phyloP scores from a whole-genome alignment of 2,113 vertebrate genomes.

The Clarias batrachus region DNA sequence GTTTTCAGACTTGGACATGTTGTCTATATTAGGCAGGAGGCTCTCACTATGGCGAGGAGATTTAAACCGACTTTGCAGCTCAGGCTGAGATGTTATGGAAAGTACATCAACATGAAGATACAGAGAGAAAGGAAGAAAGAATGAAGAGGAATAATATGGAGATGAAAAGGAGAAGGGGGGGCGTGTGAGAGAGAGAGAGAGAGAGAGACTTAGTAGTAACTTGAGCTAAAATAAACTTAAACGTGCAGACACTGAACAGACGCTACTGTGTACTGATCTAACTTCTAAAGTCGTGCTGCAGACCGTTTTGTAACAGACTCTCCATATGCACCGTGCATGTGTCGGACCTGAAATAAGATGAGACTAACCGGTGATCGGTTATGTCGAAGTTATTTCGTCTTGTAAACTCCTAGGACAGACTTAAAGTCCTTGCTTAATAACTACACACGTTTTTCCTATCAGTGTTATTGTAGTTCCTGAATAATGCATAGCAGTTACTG shows the following conservation, averaged over 20 bases:
- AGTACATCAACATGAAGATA: neutral
- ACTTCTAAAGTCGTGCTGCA: conserved; percentile 19
- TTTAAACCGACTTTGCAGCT: conserved; percentile 1
- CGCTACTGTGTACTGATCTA: conserved; percentile 3
- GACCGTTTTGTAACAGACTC: neutral
- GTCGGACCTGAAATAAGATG: conserved; percentile 7
- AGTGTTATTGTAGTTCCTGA: neutral
- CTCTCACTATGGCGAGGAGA: conserved; percentile 1
- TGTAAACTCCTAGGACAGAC: neutral
- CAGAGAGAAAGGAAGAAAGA: neutral
- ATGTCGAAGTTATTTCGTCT: neutral
- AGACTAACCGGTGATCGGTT: neutral
- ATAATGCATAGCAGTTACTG: neutral
- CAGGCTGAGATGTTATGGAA: conserved; percentile 39
- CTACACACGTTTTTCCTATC: neutral
- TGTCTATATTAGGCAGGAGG: neutral
- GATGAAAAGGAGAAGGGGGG: neutral
- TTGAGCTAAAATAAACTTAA: conserved; percentile 35
- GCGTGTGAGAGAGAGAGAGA: neutral
- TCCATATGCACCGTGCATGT: neutral
- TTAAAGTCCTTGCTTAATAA: neutral
- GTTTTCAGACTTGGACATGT: neutral
- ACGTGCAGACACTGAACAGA: conserved; percentile 37
- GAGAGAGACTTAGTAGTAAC: conserved; percentile 15
- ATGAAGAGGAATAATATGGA: neutral